A percentile compares a stretch with the other conserved stretches of the same genome.
Conservation (phyloP, 1,140 invertebrate genomes). For the Formica selysi region DNA sequence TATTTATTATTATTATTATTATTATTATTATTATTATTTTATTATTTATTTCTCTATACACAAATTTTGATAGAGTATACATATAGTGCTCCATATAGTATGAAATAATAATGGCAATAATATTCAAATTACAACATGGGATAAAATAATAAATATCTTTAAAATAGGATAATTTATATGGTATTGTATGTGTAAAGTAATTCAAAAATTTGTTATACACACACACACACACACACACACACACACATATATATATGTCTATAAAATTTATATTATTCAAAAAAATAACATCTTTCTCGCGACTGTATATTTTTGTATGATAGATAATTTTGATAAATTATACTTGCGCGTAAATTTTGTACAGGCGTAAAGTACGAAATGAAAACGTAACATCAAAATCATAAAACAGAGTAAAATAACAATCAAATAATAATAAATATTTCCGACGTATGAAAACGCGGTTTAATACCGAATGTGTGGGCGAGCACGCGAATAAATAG, state of each 20-base stretch:
- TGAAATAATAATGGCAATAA: too few species aligned
- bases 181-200: not conserved
- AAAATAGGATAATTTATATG: not conserved
- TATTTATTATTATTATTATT: too few species aligned
- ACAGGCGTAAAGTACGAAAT: not conserved
- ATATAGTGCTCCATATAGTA: too few species aligned
- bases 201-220: too few species aligned
- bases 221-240: too few species aligned
- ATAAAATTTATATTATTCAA: not conserved
- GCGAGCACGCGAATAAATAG: not conserved
- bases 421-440: slow-evolving; percentile 11
- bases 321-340: slow-evolving; percentile 33
- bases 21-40: too few species aligned
- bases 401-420: not conserved
- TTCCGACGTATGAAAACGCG: not conserved
- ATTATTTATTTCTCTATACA: too few species aligned
- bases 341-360: too few species aligned
- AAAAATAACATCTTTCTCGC: not conserved
- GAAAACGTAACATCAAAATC: not conserved
- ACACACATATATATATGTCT: not conserved
- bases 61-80: too few species aligned
- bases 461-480: not conserved
- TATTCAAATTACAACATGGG: not conserved
- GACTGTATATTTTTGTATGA: not conserved
- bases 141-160: slow-evolving; percentile 18